These are phyloP conservation scores for Lepidonotus clava DNA, from an alignment of 2,888 invertebrate genomes.

Conservation along the genomic window DNA sequence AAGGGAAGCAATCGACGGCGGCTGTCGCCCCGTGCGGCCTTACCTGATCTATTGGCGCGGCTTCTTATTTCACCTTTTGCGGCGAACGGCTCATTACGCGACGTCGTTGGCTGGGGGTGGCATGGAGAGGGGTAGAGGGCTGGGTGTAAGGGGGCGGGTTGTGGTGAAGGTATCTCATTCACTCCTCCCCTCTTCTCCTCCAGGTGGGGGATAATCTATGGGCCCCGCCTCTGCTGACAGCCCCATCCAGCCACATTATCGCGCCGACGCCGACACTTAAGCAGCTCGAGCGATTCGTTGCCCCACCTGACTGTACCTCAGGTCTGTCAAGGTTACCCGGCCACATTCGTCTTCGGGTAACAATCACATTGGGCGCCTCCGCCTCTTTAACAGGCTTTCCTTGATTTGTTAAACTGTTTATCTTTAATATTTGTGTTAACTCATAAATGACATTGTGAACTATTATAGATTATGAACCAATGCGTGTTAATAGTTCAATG, in stretches of 20 bases:
- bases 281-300: too few species aligned
- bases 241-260: background rate
- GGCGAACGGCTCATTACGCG: constrained; percentile 20
- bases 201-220: background rate
- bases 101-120: background rate
- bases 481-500: too few species aligned
- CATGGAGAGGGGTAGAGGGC: background rate
- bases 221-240: background rate
- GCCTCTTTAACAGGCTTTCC: too few species aligned
- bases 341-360: too few species aligned
- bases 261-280: too few species aligned
- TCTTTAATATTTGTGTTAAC: too few species aligned
- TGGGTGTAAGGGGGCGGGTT: background rate
- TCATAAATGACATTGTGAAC: too few species aligned
- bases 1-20: constrained; percentile 38
- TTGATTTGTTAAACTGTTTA: too few species aligned
- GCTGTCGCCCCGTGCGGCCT: background rate
- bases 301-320: too few species aligned
- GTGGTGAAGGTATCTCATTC: background rate
- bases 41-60: constrained; percentile 47
- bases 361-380: too few species aligned
- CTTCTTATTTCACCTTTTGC: constrained; percentile 40
- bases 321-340: too few species aligned
- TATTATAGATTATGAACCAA: too few species aligned
- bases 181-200: background rate